Evolutionary conservation across 2,888 invertebrate species (phyloP), one percentile per base, ranked within the genome.

Genomic region (Morpho helenor): DNA sequence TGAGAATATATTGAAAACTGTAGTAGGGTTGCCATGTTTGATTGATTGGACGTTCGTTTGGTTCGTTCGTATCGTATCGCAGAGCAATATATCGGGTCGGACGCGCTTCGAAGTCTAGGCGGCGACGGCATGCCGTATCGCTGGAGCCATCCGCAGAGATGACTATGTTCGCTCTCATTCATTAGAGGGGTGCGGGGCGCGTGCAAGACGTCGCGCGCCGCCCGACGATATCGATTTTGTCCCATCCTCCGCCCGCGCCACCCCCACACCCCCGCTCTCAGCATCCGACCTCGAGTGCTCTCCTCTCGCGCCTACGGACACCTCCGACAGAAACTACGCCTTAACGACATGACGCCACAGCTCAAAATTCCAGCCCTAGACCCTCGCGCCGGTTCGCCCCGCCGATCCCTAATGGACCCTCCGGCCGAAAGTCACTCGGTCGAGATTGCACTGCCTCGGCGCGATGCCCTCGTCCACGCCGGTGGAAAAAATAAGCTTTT

Each of bases 221-320:
- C 87, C 87, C 87, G 85, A 85, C 86, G 75, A 78, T 90, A 90
- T 90, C 89, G 89, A 90, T 90, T 89, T 88, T 88, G 82, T 83
- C 81, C 84, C 84, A 81, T 81, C 80, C 81, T 73, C 78, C 77
- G 75, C 77, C 79, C 80, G 77, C 80, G 71, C 77, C 70, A 69
- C 68, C 77, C 70, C 73, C 78, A 66, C 77, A 70, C 68, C 79
- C 75, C 79, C 83, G 82, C 84, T 82, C 87, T 86, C 89, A 89
- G 88, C 89, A 87, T 89, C 89, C 89, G 84, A 88, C 87, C 88
- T 88, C 89, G 88, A 89, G 89, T 87, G 87, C 87, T 88, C 88
- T 89, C 85, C 86, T 84, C 84, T 86, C 87, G 87, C 85, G 86
- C 87, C 87, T 87, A 87, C 82, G 80, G 83, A 82, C 87, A 85